phyloP scores from a whole-genome alignment of 1,140 invertebrate species.

The Battus philenor region DNA sequence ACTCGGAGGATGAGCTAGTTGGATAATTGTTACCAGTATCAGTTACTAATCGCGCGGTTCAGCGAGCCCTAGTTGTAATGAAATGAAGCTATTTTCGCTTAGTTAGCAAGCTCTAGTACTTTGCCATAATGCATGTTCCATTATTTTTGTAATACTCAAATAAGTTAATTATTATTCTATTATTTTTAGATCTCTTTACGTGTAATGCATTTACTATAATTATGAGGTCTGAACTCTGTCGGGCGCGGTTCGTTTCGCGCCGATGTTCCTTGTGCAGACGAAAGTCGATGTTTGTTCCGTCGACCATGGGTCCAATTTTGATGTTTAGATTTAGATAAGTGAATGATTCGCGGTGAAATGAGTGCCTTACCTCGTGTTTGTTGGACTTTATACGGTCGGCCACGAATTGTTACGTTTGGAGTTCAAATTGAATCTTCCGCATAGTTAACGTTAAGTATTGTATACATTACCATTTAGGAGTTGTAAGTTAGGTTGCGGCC shows the following conservation, averaged over 20 bases:
- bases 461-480: conserved; percentile 72
- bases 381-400: conserved; percentile 35
- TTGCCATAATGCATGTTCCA: conserved; percentile 78
- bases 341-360: conserved; percentile 23
- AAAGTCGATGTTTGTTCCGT: conserved; percentile 32
- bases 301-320: conserved; percentile 49
- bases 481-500: conserved; percentile 39
- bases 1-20: conserved; percentile 34
- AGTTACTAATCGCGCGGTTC: conserved; percentile 58
- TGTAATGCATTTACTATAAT: conserved; percentile 74
- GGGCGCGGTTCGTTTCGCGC: conserved; percentile 29
- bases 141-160: conserved; percentile 76
- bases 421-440: conserved; percentile 63
- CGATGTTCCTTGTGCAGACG: conserved; percentile 43
- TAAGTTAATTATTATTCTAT: conserved; percentile 70
- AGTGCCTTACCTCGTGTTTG: conserved; percentile 58
- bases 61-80: conserved; percentile 35
- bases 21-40: conserved; percentile 65
- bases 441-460: conserved; percentile 61
- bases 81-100: conserved; percentile 73
- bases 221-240: conserved; percentile 32
- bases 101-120: conserved; percentile 71
- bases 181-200: conserved; percentile 74
- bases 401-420: conserved; percentile 44
- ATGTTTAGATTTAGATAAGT: conserved; percentile 33